A percentile compares a stretch with the other conserved stretches of the same genome.
Evolutionary conservation across 2,888 invertebrate genomes (phyloP).

Genomic region (Rhorus exstirpatorius): DNA sequence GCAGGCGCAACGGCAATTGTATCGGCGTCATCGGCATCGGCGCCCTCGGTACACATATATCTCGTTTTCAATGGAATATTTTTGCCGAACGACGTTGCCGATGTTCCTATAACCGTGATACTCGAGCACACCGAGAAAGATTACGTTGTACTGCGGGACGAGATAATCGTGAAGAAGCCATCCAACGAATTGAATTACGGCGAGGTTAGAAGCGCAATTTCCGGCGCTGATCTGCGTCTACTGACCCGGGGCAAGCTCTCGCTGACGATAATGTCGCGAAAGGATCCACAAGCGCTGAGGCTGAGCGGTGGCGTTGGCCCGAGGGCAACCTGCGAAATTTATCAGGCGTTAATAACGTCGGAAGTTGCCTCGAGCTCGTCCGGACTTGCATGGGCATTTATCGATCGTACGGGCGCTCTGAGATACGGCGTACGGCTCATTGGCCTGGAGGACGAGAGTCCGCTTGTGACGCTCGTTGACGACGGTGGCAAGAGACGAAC

Average conservation of each 20-base stretch:
- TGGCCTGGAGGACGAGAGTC: constrained; percentile 85
- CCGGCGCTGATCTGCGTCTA: constrained; percentile 91
- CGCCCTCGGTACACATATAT: constrained; percentile 93
- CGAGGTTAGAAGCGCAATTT: constrained; percentile 93
- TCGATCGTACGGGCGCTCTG: constrained; percentile 92
- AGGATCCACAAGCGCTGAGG: constrained; percentile 89
- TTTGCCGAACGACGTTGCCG: constrained; percentile 88
- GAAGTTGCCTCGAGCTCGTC: constrained; percentile 87
- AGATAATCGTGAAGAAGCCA: constrained; percentile 89
- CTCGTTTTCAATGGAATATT: constrained; percentile 94
- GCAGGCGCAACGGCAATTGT: constrained; percentile 95
- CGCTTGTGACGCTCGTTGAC: constrained; percentile 90
- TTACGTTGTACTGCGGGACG: constrained; percentile 91
- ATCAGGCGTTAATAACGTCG: constrained; percentile 90
- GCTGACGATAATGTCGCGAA: constrained; percentile 90
- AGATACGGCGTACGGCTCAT: constrained; percentile 89
- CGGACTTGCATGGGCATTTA: constrained; percentile 92
- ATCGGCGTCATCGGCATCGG: constrained; percentile 92
- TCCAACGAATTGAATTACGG: constrained; percentile 92
- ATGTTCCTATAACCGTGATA: constrained; percentile 90
- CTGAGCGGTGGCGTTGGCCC: constrained; percentile 92
- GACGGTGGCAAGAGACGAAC: constrained; percentile 91
- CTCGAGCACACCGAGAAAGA: constrained; percentile 91
- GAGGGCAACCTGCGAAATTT: constrained; percentile 93
- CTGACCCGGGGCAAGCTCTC: constrained; percentile 92